Conservation (phyloP, 1,140 invertebrate genomes). For the Sweltsa coloradensis region DNA sequence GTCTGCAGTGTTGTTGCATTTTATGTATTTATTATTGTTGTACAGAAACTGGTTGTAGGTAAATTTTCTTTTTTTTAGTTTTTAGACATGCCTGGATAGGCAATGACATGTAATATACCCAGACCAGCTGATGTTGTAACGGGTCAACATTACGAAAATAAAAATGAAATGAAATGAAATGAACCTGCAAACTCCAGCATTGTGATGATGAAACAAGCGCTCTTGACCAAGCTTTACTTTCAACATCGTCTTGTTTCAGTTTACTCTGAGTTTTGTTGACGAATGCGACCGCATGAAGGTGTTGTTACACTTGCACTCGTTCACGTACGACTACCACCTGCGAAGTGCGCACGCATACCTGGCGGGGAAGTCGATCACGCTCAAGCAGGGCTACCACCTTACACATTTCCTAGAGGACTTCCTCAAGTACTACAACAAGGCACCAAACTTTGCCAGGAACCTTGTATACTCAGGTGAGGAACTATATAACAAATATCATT, state of each 20-base stretch:
- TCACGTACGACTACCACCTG: slow-evolving; percentile 79
- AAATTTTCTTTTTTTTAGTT: too few species aligned
- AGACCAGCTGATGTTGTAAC: not conserved
- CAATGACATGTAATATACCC: too few species aligned
- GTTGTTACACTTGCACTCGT: slow-evolving; percentile 72
- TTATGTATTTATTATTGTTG: too few species aligned
- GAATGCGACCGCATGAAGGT: slow-evolving; percentile 64
- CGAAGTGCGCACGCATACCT: slow-evolving; percentile 61
- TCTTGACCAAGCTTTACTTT: slow-evolving; percentile 3
- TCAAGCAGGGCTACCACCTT: slow-evolving; percentile 59
- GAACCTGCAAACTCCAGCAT: too few species aligned
- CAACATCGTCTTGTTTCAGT: slow-evolving; percentile 33
- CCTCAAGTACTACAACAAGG: slow-evolving; percentile 70
- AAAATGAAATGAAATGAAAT: not conserved
- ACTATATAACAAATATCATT: too few species aligned
- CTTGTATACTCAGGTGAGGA: slow-evolving; percentile 52
- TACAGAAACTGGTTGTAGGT: too few species aligned
- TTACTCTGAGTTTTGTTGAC: slow-evolving; percentile 57
- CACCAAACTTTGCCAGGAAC: slow-evolving; percentile 72
- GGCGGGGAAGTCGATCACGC: slow-evolving; percentile 41
- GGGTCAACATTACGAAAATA: not conserved
- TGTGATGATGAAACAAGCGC: too few species aligned
- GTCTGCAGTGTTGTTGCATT: too few species aligned
- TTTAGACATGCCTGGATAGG: too few species aligned
- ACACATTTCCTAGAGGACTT: slow-evolving; percentile 73